A percentile compares a stretch with the other conserved stretches of the same genome.
These are phyloP conservation scores for Astropecten irregularis DNA, from an alignment of 53 echinoderm and acorn worm species.

Conservation along the genomic window DNA sequence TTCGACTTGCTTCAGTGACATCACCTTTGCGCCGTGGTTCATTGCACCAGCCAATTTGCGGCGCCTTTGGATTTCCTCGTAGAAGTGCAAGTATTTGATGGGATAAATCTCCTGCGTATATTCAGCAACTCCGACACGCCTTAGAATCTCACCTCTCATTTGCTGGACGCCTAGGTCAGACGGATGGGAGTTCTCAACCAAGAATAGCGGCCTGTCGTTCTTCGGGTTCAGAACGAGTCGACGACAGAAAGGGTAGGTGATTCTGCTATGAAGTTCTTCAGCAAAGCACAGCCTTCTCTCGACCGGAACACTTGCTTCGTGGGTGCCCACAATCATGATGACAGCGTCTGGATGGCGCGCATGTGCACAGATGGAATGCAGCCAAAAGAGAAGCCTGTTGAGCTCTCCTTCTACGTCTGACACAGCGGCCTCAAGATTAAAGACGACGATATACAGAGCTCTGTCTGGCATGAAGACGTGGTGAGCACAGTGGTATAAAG, in stretches of 20 bases:
- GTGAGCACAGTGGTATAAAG: too few species aligned
- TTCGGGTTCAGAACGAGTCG: conserved; percentile 18
- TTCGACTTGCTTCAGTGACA: not conserved
- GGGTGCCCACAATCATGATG: conserved; percentile 38
- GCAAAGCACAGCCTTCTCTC: not conserved
- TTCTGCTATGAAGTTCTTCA: not conserved
- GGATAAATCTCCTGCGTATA: conserved; percentile 17
- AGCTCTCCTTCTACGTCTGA: conserved; percentile 14
- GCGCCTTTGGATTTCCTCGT: not conserved
- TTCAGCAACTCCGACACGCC: not conserved
- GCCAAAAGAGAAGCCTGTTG: conserved; percentile 33
- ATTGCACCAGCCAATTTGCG: conserved; percentile 10
- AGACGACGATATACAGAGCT: too few species aligned
- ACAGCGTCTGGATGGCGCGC: conserved; percentile 15
- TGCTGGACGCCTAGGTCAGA: conserved; percentile 6
- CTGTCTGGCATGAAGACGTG: too few species aligned
- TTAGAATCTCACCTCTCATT: conserved; percentile 34
- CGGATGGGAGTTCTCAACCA: conserved; percentile 34
- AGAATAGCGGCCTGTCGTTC: conserved; percentile 22
- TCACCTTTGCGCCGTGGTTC: not conserved
- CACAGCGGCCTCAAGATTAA: conserved; percentile 38
- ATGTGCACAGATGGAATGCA: conserved; percentile 53
- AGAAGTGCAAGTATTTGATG: conserved; percentile 35
- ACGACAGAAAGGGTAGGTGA: conserved; percentile 7
- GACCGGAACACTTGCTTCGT: conserved; percentile 8